Evolutionary conservation across 1,140 invertebrate species (phyloP), one percentile per base, ranked within the genome.

Genomic region (Drosophila santomea): DNA sequence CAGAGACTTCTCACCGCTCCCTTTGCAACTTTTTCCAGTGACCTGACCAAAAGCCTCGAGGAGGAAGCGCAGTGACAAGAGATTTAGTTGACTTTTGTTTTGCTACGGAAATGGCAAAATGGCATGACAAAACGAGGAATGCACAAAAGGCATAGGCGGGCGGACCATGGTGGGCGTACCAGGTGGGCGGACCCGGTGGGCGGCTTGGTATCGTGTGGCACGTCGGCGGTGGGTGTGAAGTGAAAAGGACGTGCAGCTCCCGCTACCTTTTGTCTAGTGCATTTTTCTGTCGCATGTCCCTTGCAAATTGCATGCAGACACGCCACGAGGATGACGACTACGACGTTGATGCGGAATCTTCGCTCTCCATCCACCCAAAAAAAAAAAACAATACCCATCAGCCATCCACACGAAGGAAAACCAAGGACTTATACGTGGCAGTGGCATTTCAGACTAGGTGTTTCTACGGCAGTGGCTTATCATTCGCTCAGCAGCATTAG

Each of bases 31-130:
- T 52, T 50, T 43, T 38, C n/a, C 71, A 36, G 68, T 62, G 64
- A 58, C 69, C 41, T 61, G 56, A 77, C 57, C 74, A 71, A 76
- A 67, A 55, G 73, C 74, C 74, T 69, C 36, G 12, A 44, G 69
- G 38, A 75, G 73, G 64, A 69, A 77, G 62, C 51, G 64, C 56
- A 63, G 74, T 78, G 75, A 78, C 75, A 78, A 78, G 74, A 78
- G 75, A 78, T 78, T 78, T 78, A 78, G 74, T 78, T 78, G 75
- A 78, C 75, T 78, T 78, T 78, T 78, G 75, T 78, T 78, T 76
- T 57, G 74, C 57, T 58, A 72, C 75, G 75, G 75, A 78, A 78
- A 78, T 78, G 75, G 74, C 66, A 78, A 78, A 78, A 78, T 78
- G 74, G 74, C 75, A 78, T 78, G 75, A 78, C 75, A 78, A 78